Evolutionary conservation across 1,140 invertebrate genomes (phyloP), one percentile per base, ranked within the genome.

Genomic region (Pteromalus puparum): DNA sequence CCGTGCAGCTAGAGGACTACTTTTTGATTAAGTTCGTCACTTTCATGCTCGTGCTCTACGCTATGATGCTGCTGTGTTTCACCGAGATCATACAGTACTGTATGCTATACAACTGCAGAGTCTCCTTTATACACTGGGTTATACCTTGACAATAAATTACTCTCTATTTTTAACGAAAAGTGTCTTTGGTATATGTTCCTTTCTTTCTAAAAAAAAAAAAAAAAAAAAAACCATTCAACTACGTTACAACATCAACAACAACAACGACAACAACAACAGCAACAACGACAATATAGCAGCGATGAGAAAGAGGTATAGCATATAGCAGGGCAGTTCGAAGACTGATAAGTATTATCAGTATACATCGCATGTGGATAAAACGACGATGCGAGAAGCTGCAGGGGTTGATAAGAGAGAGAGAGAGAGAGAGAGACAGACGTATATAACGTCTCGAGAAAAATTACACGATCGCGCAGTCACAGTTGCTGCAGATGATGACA

Each of bases 381-480:
- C 13, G 18, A 28, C 18, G 18, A 26, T 10, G 30, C 13, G 4
- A 18, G 3, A 74, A 10, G 34, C 72, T 74, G n/a, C 10, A 26
- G 12, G 12, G 28, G 26, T 24, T 70, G 6, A 42, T 9, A 42
- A 38, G 38, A 38, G 38, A 38, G n/a, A 0, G 1, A 7, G 26
- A 24, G 21, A 28, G n/a, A n/a, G n/a, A n/a, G n/a, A n/a, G n/a
- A n/a, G n/a, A n/a, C n/a, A n/a, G n/a, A n/a, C n/a, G n/a, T n/a
- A n/a, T n/a, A n/a, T n/a, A n/a, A n/a, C n/a, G 53, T n/a, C 15
- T 72, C 67, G 21, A 83, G 80, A 88, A 90, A 92, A 94, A 95
- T 97, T 96, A 97, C 96, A 96, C 95, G 91, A 97, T 96, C 90
- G 94, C 94, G 89, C 94, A 94, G 93, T 95, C 95, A 93, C 96